Percentiles rank a stretch among this genome's conserved stretches.
These are phyloP conservation scores for Silurus meridionalis DNA, from an alignment of 2,113 vertebrate species.

Conservation along the genomic window DNA sequence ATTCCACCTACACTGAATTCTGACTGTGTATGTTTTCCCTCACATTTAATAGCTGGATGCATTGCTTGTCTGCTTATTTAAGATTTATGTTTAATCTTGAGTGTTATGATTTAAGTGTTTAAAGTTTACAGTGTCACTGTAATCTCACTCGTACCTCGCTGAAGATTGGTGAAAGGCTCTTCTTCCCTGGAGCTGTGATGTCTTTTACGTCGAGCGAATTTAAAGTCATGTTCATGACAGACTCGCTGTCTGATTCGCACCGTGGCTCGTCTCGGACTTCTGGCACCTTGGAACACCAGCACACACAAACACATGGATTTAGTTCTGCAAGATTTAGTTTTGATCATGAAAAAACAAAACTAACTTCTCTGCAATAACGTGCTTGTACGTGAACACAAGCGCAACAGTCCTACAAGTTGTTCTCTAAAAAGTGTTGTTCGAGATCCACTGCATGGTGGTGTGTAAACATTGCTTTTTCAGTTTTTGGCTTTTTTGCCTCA, in stretches of 20 bases:
- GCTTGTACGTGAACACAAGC: not conserved
- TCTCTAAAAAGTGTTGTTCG: not conserved
- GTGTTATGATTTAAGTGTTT: conserved; percentile 5
- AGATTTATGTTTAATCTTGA: not conserved
- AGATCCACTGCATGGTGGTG: not conserved
- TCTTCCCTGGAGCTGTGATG: conserved; percentile 38
- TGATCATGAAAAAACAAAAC: too few species aligned
- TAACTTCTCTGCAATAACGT: too few species aligned
- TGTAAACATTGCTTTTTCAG: not conserved
- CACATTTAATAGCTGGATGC: not conserved
- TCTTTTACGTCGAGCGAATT: conserved; percentile 41
- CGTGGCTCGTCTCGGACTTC: conserved; percentile 80
- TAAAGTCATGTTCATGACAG: conserved; percentile 76
- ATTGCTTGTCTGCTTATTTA: not conserved
- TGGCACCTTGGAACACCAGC: conserved; percentile 68
- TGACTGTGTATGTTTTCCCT: not conserved
- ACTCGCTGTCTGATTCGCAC: conserved; percentile 73
- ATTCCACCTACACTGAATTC: not conserved
- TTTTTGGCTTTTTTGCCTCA: not conserved
- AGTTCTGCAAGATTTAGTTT: not conserved
- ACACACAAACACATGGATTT: not conserved
- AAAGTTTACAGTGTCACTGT: not conserved
- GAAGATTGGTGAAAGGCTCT: conserved; percentile 78
- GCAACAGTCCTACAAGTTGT: not conserved
- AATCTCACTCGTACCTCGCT: conserved; percentile 70